Base-by-base conservation (phyloP, 2,113 vertebrate genomes). In the Hippotragus niger region DNA sequence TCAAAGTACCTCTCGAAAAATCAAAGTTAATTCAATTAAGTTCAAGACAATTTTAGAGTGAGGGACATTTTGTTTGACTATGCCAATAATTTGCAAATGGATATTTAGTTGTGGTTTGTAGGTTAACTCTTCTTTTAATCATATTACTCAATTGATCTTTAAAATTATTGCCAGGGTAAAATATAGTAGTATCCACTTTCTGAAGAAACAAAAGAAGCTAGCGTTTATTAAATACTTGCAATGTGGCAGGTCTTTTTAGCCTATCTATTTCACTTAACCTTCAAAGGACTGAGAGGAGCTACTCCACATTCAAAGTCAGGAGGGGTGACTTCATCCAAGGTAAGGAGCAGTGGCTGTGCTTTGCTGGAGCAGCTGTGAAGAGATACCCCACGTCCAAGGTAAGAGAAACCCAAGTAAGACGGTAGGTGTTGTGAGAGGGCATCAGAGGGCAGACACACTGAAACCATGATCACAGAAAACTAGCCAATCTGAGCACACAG, bases 11-110 rank as follows among this genome's bases (percentile, higher is more conserved):
- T 88, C 33, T 86, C 45, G n/a, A 86, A 95, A 96, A 97, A 97
- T 92, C 80, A 94, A 95, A 88, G 88, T 78, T 36, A 93, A 96
- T 91, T 96, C n/a, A 92, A 45, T 85, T 84, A 88, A 57, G 60
- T 57, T 92, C 16, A 33, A 94, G 64, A n/a, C 55, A 58, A 88
- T 90, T 91, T 91, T 74, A 91, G 76, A 93, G 31, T 57, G n/a
- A 64, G 81, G 19, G 23, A 52, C 90, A 84, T n/a, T 96, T 95
- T 90, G 92, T 88, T 95, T 84, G 81, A 80, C 33, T 94, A 82
- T 80, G 7, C 2, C 36, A 88, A 52, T 87, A 86, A 92, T 80
- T 88, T 94, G n/a, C 3, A 94, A 97, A 91, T 96, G 83, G 27
- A 55, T 88, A 85, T 85, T 95, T 85, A 86, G 27, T 57, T 90